phyloP scores from a whole-genome alignment of 2,797 vertebrate species.

The Monodelphis domestica region DNA sequence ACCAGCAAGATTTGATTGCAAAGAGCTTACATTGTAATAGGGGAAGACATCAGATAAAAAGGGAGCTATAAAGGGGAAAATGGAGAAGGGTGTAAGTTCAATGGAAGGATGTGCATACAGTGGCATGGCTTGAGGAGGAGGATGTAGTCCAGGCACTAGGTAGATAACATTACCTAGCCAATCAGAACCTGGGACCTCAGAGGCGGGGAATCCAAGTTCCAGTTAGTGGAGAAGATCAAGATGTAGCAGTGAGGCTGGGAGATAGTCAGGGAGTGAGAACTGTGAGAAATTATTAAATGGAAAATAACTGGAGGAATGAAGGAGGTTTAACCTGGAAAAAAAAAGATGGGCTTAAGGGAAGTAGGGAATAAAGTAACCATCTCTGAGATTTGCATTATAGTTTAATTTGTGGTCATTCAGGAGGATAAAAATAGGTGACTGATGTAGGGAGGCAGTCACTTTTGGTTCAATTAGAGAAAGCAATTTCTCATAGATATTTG shows the following conservation, averaged over 20 bases:
- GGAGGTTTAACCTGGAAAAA: neutral
- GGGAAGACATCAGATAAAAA: neutral
- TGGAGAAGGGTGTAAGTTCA: neutral
- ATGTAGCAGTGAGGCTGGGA: neutral
- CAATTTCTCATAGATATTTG: too few species aligned
- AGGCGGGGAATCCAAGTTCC: neutral
- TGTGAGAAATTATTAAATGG: neutral
- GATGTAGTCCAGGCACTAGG: neutral
- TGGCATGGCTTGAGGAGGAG: neutral
- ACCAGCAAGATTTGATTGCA: neutral
- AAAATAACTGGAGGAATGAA: neutral
- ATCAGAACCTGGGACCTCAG: neutral
- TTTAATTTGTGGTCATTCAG: too few species aligned
- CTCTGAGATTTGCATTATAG: too few species aligned
- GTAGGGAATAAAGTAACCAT: too few species aligned
- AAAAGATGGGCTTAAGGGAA: neutral
- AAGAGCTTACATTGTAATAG: neutral
- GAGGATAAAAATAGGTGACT: too few species aligned
- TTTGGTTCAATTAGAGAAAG: too few species aligned
- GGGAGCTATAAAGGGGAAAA: neutral
- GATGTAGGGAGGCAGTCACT: too few species aligned
- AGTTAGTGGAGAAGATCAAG: neutral
- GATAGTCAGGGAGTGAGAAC: neutral
- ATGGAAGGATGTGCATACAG: neutral
- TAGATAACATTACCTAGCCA: neutral